Base-by-base conservation (phyloP, 2,113 vertebrate genomes). In the Coptodon rendalli region DNA sequence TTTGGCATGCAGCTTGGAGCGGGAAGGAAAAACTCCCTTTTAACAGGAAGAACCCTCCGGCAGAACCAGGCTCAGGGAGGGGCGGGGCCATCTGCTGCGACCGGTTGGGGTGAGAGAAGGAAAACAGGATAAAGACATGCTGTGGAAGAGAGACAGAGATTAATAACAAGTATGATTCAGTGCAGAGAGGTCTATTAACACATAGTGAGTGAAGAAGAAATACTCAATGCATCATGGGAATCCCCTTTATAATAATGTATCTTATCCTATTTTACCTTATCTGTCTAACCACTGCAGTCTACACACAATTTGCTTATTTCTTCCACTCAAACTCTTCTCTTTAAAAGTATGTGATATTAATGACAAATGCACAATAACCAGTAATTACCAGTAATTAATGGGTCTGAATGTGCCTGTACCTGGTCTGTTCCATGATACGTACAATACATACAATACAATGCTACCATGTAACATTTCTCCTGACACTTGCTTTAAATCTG, bases 171-270 rank as follows among this genome's bases (percentile, higher is more conserved):
- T 56, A 12, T 24, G n/a, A 54, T 24, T 54, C n/a, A 12, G 0
- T 12, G 1, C 53, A 54, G n/a, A 54, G 53, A 54, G n/a, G 10
- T 54, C 10, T 54, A 0, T 22, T 24, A 0, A 54, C 0, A 24
- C 10, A 24, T 12, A 12, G 10, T 54, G 2, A 22, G 2, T 53
- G 19, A 53, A n/a, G 50, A 53, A 53, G 50, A 61, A 61, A 61
- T 31, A 61, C 27, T 2, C 57, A 61, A 61, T 61, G 14, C 3
- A 61, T 61, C 57, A 61, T 61, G 57, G 29, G 29, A 61, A 61
- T 19, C 8, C 29, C 2, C 57, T 61, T 40, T 71, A 24, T 6
- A 36, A n/a, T 36, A 63, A 63, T 63, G 59, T 11, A 12, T 63
- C 1, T 5, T 63, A 1, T 63, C 31, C 31, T 63, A 63, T 63